Percentiles rank a stretch among this genome's conserved stretches.
phyloP scores from a whole-genome alignment of 2,888 invertebrate genomes.

The Hanleya hanleyi region DNA sequence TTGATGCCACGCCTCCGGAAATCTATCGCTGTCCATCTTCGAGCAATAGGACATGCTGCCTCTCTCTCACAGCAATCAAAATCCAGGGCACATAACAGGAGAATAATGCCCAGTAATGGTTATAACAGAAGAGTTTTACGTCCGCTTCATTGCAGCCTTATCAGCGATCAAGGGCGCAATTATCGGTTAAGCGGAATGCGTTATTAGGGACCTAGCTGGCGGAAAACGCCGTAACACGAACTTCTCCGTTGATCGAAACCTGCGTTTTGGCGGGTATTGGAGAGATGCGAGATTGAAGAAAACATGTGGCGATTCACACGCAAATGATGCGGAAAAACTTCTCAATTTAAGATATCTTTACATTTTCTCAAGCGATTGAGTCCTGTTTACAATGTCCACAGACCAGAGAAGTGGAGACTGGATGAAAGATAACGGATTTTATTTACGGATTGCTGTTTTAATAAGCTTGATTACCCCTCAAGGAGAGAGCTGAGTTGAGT shows the following conservation, averaged over 20 bases:
- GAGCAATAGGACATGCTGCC: too few species aligned
- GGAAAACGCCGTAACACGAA: neutral
- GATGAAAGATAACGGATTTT: too few species aligned
- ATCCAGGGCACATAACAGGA: neutral
- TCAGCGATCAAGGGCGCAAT: neutral
- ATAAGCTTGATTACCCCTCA: too few species aligned
- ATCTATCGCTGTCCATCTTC: too few species aligned
- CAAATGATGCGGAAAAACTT: neutral
- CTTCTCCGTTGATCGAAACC: neutral
- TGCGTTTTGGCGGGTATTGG: neutral
- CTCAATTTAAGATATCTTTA: too few species aligned
- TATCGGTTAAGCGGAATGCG: neutral
- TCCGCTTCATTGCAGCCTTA: neutral
- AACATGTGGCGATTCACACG: conserved; percentile 4
- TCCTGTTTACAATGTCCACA: too few species aligned
- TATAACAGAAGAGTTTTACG: neutral
- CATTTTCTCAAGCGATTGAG: too few species aligned
- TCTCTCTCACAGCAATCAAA: neutral
- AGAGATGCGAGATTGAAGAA: neutral
- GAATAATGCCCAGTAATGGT: neutral
- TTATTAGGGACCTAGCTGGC: neutral
- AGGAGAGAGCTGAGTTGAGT: too few species aligned
- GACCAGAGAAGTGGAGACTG: too few species aligned
- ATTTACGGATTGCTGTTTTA: too few species aligned
- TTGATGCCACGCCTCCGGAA: too few species aligned